phyloP scores from a whole-genome alignment of 1,140 invertebrate genomes.

The Batillaria attramentaria region DNA sequence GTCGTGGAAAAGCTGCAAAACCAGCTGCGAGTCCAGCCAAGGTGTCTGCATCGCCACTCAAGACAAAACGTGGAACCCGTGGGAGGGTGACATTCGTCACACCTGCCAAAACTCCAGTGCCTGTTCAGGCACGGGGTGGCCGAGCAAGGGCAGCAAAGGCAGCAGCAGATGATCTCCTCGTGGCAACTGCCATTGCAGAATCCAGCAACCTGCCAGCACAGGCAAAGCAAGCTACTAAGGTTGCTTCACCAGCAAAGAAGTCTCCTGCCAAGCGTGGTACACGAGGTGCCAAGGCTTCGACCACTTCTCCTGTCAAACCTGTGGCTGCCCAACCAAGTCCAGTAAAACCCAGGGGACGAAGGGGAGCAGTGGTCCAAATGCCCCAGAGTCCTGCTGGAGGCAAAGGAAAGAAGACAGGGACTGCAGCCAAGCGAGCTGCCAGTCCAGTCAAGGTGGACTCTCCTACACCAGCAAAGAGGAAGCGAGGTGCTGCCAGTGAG shows the following conservation, averaged over 20 bases:
- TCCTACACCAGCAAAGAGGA: conserved; percentile 5
- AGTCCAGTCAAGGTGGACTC: neutral
- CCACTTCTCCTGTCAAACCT: neutral
- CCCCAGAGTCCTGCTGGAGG: neutral
- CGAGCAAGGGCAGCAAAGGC: neutral
- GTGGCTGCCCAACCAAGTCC: neutral
- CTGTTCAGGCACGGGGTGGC: neutral
- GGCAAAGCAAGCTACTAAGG: neutral
- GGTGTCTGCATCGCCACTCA: too few relatives aligned
- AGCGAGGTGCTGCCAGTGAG: neutral
- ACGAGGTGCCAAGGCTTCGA: neutral
- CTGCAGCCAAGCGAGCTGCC: conserved; percentile 1
- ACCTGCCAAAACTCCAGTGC: conserved; percentile 16
- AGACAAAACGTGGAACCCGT: neutral
- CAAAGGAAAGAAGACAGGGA: neutral
- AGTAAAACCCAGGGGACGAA: too few relatives aligned
- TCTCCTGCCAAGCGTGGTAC: too few relatives aligned
- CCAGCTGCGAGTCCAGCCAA: conserved; percentile 11
- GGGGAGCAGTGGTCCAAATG: too few relatives aligned
- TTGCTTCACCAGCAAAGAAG: too few relatives aligned
- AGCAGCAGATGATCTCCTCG: neutral
- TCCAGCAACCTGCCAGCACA: neutral
- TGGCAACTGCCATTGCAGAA: neutral
- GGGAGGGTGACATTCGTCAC: conserved; percentile 12
- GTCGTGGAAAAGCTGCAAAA: neutral